Percentiles rank a stretch among this genome's conserved stretches.
Evolutionary conservation across 92 coral and sea anemone genomes (phyloP).

Genomic region (Porites evermanni): DNA sequence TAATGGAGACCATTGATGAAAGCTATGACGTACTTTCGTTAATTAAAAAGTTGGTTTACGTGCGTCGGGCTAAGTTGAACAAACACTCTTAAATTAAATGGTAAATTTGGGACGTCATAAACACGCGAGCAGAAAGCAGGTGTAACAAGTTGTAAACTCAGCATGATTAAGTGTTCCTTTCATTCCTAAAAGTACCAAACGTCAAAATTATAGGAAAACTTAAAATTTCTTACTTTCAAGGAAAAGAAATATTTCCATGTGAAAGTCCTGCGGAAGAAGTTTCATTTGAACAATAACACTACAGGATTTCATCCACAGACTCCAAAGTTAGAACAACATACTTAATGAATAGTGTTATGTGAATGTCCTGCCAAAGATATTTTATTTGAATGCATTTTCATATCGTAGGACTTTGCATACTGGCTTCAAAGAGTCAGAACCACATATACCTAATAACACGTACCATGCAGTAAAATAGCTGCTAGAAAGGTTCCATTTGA

Average conservation of each 20-base stretch:
- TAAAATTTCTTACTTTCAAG: not conserved
- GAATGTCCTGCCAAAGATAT: too few relatives aligned
- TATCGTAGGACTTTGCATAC: too few relatives aligned
- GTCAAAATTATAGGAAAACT: too few relatives aligned
- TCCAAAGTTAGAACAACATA: too few relatives aligned
- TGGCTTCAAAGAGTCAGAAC: too few relatives aligned
- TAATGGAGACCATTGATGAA: conserved; percentile 5
- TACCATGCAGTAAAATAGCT: too few relatives aligned
- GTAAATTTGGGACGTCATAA: not conserved
- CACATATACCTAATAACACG: too few relatives aligned
- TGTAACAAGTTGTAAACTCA: not conserved
- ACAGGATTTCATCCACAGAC: too few relatives aligned
- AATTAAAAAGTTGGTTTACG: conserved; percentile 10
- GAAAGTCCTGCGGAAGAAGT: too few relatives aligned
- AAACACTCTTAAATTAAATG: conserved; percentile 16
- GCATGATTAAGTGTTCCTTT: not conserved
- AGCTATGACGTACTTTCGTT: conserved; percentile 17
- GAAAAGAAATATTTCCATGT: not conserved
- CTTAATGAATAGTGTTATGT: not conserved
- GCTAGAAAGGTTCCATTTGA: too few relatives aligned
- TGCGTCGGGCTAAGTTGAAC: not conserved
- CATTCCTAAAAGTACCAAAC: not conserved
- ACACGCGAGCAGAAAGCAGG: not conserved
- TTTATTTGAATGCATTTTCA: too few relatives aligned
- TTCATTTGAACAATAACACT: too few relatives aligned